Evolutionary conservation across 2,797 vertebrate species (phyloP).

Genomic region (Girardinus metallicus): DNA sequence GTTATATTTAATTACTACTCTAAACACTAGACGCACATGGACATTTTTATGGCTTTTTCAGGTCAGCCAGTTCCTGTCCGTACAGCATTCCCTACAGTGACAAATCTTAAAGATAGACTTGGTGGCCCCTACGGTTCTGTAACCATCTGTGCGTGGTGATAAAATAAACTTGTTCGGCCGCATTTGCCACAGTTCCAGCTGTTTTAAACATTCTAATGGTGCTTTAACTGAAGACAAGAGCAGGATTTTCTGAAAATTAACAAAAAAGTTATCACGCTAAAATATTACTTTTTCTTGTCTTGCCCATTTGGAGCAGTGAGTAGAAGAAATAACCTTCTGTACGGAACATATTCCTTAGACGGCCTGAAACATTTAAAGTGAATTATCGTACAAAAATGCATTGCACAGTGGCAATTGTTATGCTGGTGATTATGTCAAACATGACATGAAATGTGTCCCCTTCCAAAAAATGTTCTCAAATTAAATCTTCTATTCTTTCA

Average conservation of each 20-base stretch:
- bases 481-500: background rate
- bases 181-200: background rate
- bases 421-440: background rate
- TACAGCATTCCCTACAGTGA: background rate
- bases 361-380: background rate
- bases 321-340: background rate
- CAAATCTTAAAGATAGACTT: background rate
- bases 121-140: background rate
- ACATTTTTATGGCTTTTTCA: background rate
- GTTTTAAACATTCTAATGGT: background rate
- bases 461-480: background rate
- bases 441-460: background rate
- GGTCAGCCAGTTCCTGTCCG: background rate
- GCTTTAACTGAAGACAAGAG: background rate
- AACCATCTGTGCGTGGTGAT: background rate
- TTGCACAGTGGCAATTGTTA: background rate
- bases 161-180: background rate
- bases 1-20: background rate
- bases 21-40: background rate
- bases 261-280: background rate
- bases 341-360: background rate
- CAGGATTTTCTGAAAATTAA: background rate
- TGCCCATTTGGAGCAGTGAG: background rate
- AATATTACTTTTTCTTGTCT: background rate
- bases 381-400: background rate